Conservation (phyloP, 2,888 invertebrate species). For the Seira sanloemensis region DNA sequence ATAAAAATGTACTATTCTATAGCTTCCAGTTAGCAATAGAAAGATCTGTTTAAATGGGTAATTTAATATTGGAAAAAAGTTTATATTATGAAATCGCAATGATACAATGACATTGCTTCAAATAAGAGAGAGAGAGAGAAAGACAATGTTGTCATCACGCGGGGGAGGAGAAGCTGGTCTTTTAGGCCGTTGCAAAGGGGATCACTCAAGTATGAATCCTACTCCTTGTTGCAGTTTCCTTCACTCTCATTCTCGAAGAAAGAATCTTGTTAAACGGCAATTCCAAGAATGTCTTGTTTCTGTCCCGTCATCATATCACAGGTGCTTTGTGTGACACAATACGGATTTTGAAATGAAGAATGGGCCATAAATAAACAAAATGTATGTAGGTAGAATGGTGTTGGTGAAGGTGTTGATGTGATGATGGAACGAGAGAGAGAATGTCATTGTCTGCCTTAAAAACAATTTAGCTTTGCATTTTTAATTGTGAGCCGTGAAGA, state of each 20-base stretch:
- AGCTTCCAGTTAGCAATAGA: neutral
- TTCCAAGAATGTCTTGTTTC: slow-evolving; percentile 35
- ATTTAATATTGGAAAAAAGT: neutral
- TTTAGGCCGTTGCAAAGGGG: neutral
- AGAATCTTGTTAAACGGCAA: neutral
- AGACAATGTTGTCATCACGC: too few relatives aligned
- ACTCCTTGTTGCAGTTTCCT: slow-evolving; percentile 4
- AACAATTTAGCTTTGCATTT: neutral
- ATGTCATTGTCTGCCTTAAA: neutral
- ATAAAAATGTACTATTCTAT: neutral
- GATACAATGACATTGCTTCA: slow-evolving; percentile 3
- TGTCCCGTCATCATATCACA: neutral
- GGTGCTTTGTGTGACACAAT: neutral
- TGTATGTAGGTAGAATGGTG: too few relatives aligned
- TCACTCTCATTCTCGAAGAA: neutral
- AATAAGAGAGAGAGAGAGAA: neutral
- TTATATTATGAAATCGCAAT: neutral
- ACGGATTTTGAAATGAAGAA: too few relatives aligned
- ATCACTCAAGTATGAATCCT: slow-evolving; percentile 47
- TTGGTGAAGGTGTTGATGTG: neutral
- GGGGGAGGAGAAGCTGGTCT: slow-evolving; percentile 18
- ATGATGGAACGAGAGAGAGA: neutral
- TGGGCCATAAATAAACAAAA: too few relatives aligned
- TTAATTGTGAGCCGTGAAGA: neutral
- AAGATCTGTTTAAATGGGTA: neutral